Percentiles rank a stretch among this genome's conserved stretches.
Evolutionary conservation across 2,113 vertebrate genomes (phyloP).

Genomic region (Sylvietta virens): DNA sequence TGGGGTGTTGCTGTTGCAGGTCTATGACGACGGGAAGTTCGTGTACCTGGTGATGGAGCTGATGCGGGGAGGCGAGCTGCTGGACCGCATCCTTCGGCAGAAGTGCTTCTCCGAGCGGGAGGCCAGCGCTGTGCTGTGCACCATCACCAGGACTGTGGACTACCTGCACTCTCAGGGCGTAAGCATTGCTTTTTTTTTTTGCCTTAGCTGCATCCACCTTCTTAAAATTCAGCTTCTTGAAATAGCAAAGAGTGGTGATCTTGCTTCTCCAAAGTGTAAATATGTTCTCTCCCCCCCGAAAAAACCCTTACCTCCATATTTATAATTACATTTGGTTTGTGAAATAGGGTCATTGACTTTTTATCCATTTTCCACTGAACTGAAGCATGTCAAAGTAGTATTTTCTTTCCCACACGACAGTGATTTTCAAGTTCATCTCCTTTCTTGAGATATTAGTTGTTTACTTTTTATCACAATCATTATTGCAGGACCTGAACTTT

Average conservation of each 20-base stretch:
- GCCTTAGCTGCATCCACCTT: background rate
- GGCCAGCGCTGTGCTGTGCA: slow-evolving; percentile 86
- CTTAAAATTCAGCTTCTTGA: background rate
- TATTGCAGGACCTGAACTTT: background rate
- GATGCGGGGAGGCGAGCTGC: slow-evolving; percentile 88
- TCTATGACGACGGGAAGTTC: slow-evolving; percentile 88
- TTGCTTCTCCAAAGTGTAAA: background rate
- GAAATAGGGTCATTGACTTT: background rate
- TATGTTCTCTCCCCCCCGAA: fast-evolving
- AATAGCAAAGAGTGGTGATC: background rate
- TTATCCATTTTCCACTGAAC: background rate
- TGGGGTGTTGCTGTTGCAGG: slow-evolving; percentile 58
- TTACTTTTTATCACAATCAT: background rate
- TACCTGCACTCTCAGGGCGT: slow-evolving; percentile 95
- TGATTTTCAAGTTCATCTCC: background rate
- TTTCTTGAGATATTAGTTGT: background rate
- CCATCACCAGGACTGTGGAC: slow-evolving; percentile 88
- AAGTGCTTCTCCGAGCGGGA: slow-evolving; percentile 88
- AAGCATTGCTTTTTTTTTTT: background rate
- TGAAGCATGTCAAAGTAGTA: background rate
- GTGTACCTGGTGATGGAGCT: slow-evolving; percentile 92
- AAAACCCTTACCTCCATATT: background rate
- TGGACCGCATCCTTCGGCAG: slow-evolving; percentile 86
- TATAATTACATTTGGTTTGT: background rate
- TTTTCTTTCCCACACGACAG: background rate